These are phyloP conservation scores for Cheilosia pagana DNA, from an alignment of 2,888 invertebrate species.

Conservation along the genomic window DNA sequence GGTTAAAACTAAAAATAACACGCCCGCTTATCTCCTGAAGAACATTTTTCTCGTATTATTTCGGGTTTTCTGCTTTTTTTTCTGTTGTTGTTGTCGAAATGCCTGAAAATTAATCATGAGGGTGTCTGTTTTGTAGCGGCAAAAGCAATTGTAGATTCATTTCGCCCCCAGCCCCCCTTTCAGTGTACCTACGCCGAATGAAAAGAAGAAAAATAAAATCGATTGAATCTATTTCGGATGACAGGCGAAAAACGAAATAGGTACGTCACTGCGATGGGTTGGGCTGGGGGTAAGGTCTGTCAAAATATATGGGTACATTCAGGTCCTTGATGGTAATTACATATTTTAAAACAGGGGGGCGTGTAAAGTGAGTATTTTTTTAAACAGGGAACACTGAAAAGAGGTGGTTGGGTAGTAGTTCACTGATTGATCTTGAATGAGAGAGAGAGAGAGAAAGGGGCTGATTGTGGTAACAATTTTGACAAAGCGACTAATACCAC, in stretches of 20 bases:
- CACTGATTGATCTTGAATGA: background rate
- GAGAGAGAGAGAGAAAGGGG: too few species aligned
- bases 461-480: too few species aligned
- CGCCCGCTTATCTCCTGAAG: slow-evolving; percentile 35
- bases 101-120: slow-evolving; percentile 62
- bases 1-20: slow-evolving; percentile 66
- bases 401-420: too few species aligned
- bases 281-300: background rate
- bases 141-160: slow-evolving; percentile 24
- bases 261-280: slow-evolving; percentile 28
- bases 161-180: slow-evolving; percentile 18
- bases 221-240: slow-evolving; percentile 63
- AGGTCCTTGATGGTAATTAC: background rate
- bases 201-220: slow-evolving; percentile 44
- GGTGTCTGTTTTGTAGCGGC: slow-evolving; percentile 15
- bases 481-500: too few species aligned
- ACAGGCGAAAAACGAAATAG: slow-evolving; percentile 29
- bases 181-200: background rate
- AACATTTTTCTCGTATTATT: slow-evolving; percentile 26
- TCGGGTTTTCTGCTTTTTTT: too few species aligned
- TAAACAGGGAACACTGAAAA: background rate
- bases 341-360: background rate
- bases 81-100: slow-evolving; percentile 20
- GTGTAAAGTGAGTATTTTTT: background rate
- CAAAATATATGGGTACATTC: background rate